These are phyloP conservation scores for Margaritifera margaritifera DNA, from an alignment of 2,888 invertebrate species.

Conservation along the genomic window DNA sequence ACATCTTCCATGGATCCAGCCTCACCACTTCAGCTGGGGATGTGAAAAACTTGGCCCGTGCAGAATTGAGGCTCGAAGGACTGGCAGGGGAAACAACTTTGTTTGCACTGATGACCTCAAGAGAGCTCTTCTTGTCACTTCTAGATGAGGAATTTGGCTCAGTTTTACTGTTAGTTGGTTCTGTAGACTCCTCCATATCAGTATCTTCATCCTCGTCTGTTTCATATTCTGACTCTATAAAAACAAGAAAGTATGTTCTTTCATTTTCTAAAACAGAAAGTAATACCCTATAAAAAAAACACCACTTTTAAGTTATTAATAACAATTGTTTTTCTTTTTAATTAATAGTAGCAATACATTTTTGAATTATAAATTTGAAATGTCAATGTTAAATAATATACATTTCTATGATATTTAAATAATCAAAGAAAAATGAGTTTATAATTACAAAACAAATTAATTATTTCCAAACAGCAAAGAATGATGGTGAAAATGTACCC, in stretches of 20 bases:
- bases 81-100: constrained; percentile 4
- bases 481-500: too few relatives aligned
- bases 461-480: too few relatives aligned
- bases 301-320: too few relatives aligned
- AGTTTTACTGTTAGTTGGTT: constrained; percentile 16
- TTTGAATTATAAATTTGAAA: too few relatives aligned
- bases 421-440: too few relatives aligned
- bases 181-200: constrained; percentile 16
- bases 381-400: too few relatives aligned
- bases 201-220: constrained; percentile 34
- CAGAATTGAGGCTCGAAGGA: not conserved
- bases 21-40: constrained; percentile 66
- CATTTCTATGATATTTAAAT: too few relatives aligned
- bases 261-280: too few relatives aligned
- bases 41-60: constrained; percentile 67
- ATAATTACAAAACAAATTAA: too few relatives aligned
- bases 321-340: too few relatives aligned
- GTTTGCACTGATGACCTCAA: constrained; percentile 9
- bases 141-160: constrained; percentile 10
- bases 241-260: not conserved
- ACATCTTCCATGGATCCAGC: constrained; percentile 66
- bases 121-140: constrained; percentile 11
- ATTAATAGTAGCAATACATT: too few relatives aligned
- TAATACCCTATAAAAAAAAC: too few relatives aligned
- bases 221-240: constrained; percentile 31